Conservation (phyloP, 1,140 invertebrate species). For the Apis cerana region DNA sequence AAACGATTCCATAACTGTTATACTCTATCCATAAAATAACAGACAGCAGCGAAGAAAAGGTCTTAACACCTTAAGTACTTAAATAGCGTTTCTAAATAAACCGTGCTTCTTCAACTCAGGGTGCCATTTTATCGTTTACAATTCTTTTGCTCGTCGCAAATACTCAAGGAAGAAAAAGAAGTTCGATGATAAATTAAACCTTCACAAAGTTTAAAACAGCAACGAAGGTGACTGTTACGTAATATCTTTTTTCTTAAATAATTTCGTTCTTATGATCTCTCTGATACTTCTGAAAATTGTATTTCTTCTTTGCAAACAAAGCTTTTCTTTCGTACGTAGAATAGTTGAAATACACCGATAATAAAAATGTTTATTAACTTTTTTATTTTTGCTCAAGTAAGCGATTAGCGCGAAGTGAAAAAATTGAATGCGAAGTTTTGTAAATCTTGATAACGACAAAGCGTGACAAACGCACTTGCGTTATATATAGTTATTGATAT, state of each 20-base stretch:
- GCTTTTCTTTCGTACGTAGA: conserved; percentile 25
- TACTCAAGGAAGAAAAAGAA: conserved; percentile 24
- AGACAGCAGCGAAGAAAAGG: conserved; percentile 8
- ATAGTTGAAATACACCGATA: conserved; percentile 14
- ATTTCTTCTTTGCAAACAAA: conserved; percentile 17
- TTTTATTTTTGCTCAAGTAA: conserved; percentile 53
- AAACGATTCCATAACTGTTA: conserved; percentile 15
- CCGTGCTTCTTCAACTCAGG: conserved; percentile 77
- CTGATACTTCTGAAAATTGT: conserved; percentile 23
- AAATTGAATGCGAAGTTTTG: conserved; percentile 36
- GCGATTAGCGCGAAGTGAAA: conserved; percentile 26
- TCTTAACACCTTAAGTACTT: conserved; percentile 38
- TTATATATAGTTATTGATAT: conserved; percentile 29
- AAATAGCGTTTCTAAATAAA: conserved; percentile 42
- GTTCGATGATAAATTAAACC: conserved; percentile 20
- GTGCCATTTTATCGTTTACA: conserved; percentile 71
- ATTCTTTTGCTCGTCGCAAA: conserved; percentile 34
- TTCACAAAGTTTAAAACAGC: background rate
- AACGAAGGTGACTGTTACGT: conserved; percentile 14
- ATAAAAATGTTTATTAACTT: conserved; percentile 40
- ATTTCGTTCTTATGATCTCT: conserved; percentile 21
- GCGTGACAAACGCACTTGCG: conserved; percentile 39
- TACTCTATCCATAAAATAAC: background rate
- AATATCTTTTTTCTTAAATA: background rate
- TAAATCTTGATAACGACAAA: conserved; percentile 8